Evolutionary conservation across 1,140 invertebrate species (phyloP), one percentile per base, ranked within the genome.

Genomic region (Parasteatoda tepidariorum): DNA sequence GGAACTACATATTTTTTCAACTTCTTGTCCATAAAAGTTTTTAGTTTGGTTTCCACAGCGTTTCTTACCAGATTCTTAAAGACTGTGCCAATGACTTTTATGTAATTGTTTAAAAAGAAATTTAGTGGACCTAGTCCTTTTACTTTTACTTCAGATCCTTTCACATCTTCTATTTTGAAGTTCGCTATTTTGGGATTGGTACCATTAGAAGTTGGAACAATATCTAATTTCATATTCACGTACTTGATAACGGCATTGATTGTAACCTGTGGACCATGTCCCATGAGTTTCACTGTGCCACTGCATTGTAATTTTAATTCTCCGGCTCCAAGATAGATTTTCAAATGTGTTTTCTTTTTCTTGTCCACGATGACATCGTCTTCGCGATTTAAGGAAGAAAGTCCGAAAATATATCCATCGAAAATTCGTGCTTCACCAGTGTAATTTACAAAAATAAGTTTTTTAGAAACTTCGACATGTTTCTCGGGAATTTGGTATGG

Each of bases 221-320:
- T 61, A 11, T 84, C 83, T 2, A 84, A 28, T 2, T 75, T 68
- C 71, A 84, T 76, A 13, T 31, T 70, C 4, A 76, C 62, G 18
- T 59, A 84, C 2, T n/a, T 26, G 4, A 76, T 54, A 62, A 76
- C 70, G 5, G 71, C 83, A 26, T 76, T 26, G n/a, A 84, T 62
- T 41, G n/a, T 84, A 0, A 70, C 71, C 22, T 67, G 6, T 15
- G 83, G 83, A 15, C 83, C 83, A 70, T 74, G 64, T 3, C 70
- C 70, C 71, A 84, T 84, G 3, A 84, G 48, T 24, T 75, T 84
- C 13, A 84, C n/a, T 62, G 61, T 84, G 13, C 71, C 83, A 61
- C 64, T 76, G 18, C 71, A 75, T 59, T 76, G 26, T 54, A 84
- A 11, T 26, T 84, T 59, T 26, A 84, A 28, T 48, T 68, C 83